Conservation (phyloP, 2,113 vertebrate species). For the Lycaon pictus region DNA sequence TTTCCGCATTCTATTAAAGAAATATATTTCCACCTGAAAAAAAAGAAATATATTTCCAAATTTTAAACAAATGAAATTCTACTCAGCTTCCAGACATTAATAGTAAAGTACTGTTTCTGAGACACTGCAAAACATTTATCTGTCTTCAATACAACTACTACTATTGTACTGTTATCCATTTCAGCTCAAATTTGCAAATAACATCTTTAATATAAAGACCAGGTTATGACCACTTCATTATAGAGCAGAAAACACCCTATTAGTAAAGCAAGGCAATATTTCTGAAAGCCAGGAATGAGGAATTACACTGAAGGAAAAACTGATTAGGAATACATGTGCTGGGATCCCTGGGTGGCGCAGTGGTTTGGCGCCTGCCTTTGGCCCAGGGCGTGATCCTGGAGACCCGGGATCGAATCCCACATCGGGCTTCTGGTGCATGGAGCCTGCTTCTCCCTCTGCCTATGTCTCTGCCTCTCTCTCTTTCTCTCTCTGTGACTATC, state of each 20-base stretch:
- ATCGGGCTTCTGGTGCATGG: too few species aligned
- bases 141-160: conserved; percentile 18
- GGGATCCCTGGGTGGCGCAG: background rate
- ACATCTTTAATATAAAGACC: background rate
- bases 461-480: too few species aligned
- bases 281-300: background rate
- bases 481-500: too few species aligned
- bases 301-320: background rate
- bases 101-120: conserved; percentile 36
- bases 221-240: background rate
- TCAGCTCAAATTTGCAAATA: conserved; percentile 14
- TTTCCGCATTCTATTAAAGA: conserved; percentile 45
- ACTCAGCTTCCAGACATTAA: conserved; percentile 22
- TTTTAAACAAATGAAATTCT: conserved; percentile 46
- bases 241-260: background rate
- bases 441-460: too few species aligned
- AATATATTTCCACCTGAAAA: background rate
- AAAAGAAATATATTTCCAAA: conserved; percentile 14
- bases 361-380: too few species aligned
- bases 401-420: too few species aligned
- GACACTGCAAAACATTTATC: background rate
- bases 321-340: background rate
- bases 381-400: too few species aligned
- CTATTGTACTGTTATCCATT: background rate
- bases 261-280: conserved; percentile 13